Conservation (phyloP, 2,113 vertebrate genomes). For the Spea multiplicata region DNA sequence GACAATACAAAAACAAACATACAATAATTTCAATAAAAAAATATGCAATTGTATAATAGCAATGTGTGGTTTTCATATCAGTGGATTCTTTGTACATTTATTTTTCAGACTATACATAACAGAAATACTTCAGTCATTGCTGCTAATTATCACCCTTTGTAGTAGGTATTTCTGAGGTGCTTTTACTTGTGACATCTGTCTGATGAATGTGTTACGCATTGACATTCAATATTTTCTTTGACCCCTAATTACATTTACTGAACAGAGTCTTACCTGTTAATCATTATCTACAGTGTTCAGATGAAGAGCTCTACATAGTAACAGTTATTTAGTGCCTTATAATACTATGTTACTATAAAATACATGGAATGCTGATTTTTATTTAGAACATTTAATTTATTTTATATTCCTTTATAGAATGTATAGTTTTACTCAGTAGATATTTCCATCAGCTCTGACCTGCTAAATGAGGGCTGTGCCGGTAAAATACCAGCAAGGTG, state of each 20-base stretch:
- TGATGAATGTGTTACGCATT: not conserved
- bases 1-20: too few species aligned
- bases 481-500: too few species aligned
- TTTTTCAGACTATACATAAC: not conserved
- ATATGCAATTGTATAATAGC: too few species aligned
- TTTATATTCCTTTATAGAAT: too few species aligned
- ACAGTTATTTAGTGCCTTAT: not conserved
- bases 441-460: too few species aligned
- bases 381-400: too few species aligned
- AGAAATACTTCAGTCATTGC: not conserved
- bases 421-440: too few species aligned
- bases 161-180: not conserved
- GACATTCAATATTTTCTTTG: slow-evolving; percentile 10
- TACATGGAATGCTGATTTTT: too few species aligned
- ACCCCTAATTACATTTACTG: not conserved
- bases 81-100: not conserved
- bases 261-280: not conserved
- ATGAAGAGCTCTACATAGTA: not conserved
- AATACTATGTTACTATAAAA: too few species aligned
- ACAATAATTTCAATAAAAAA: too few species aligned
- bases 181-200: not conserved
- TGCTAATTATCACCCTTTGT: slow-evolving; percentile 1
- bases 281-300: not conserved
- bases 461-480: too few species aligned
- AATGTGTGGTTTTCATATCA: not conserved